A percentile compares a stretch with the other conserved stretches of the same genome.
Conservation (phyloP, 2,113 vertebrate genomes). For the Actinemys pallida region DNA sequence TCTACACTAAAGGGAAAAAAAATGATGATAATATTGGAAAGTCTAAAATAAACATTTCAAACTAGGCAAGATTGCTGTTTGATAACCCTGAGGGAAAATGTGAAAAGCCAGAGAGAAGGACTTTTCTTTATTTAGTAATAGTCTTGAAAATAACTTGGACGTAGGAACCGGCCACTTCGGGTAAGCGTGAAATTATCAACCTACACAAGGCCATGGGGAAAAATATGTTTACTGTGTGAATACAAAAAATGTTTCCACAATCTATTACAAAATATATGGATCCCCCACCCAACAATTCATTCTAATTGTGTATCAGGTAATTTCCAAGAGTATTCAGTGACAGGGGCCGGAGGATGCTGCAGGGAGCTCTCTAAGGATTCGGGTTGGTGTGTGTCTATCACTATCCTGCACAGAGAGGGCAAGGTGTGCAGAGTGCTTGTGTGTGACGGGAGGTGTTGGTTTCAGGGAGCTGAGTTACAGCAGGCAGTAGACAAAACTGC, state of each 20-base stretch:
- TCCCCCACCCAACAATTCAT: background rate
- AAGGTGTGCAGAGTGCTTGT: background rate
- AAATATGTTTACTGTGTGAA: background rate
- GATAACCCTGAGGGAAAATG: background rate
- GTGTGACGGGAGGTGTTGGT: background rate
- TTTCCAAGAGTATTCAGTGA: background rate
- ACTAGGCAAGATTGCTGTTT: background rate
- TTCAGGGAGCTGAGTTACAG: background rate
- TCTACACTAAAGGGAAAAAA: no score
- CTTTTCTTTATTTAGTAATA: background rate
- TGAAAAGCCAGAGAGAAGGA: background rate
- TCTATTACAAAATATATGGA: background rate
- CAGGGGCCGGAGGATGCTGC: no score
- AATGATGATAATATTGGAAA: background rate
- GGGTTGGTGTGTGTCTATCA: background rate
- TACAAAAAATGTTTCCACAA: background rate
- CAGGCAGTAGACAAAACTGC: background rate
- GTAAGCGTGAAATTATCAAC: background rate
- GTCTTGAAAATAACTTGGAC: background rate
- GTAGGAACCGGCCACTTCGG: background rate
- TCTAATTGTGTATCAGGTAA: background rate
- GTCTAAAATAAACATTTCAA: background rate
- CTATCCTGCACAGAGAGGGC: background rate
- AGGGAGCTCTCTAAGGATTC: no score
- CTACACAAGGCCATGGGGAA: background rate